Percentiles rank a stretch among this genome's conserved stretches.
Evolutionary conservation across 2,888 invertebrate species (phyloP).

Genomic region (Hesperia comma): DNA sequence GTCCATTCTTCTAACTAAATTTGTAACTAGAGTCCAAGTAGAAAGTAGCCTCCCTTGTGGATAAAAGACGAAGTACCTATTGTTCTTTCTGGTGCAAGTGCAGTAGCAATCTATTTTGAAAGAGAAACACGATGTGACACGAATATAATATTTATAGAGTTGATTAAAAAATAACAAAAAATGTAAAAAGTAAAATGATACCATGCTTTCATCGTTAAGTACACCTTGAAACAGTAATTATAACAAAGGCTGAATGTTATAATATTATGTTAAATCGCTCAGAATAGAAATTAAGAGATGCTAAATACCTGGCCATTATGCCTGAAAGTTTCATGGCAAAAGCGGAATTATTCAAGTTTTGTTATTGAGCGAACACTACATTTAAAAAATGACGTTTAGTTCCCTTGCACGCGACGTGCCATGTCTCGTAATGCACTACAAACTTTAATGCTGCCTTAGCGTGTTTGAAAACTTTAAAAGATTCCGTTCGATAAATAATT

Average conservation of each 20-base stretch:
- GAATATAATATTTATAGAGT: not conserved
- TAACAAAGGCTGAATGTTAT: no score
- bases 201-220: no score
- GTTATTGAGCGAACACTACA: conserved; percentile 43
- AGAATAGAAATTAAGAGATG: not conserved
- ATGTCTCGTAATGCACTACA: conserved; percentile 53
- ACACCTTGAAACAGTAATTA: no score
- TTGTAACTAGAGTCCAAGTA: conserved; percentile 11
- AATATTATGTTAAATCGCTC: not conserved
- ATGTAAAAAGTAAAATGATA: no score
- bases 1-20: conserved; percentile 10
- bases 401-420: conserved; percentile 55
- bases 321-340: conserved; percentile 12
- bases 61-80: conserved; percentile 2
- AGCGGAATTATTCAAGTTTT: conserved; percentile 29
- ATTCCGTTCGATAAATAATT: conserved; percentile 47
- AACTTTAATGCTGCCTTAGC: conserved; percentile 68
- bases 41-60: not conserved
- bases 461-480: conserved; percentile 63
- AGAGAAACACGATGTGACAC: not conserved
- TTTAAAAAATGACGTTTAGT: conserved; percentile 47
- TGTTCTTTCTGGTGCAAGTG: conserved; percentile 2
- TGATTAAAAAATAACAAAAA: no score
- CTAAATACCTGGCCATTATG: conserved; percentile 3
- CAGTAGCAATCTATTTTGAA: not conserved